Percentiles rank a stretch among this genome's conserved stretches.
Conservation (phyloP, 2,113 vertebrate species). For the Mesocricetus auratus region DNA sequence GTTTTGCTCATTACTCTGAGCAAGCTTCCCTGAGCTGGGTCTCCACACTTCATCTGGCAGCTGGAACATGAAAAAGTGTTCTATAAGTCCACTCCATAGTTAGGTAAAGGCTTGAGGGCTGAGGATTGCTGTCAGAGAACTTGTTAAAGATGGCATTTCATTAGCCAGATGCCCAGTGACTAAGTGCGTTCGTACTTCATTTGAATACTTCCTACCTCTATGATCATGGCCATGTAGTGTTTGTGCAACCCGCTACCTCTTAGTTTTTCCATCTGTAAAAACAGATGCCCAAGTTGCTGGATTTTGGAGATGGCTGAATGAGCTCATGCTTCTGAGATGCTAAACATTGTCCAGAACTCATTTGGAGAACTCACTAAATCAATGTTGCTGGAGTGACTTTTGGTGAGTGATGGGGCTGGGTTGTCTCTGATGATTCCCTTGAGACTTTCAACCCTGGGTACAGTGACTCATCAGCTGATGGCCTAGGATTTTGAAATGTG, state of each 20-base stretch:
- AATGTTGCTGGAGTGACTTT: background rate
- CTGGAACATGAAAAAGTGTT: background rate
- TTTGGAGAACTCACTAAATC: background rate
- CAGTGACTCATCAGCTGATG: background rate
- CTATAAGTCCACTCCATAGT: background rate
- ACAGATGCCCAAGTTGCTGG: background rate
- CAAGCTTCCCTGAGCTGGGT: background rate
- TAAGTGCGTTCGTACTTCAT: background rate
- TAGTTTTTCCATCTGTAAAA: conserved; percentile 12
- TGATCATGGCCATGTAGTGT: background rate
- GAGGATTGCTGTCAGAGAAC: background rate
- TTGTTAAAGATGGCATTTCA: background rate
- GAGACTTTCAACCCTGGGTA: background rate
- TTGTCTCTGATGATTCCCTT: background rate
- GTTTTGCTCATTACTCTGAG: background rate
- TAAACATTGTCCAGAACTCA: background rate
- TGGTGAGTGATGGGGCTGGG: background rate
- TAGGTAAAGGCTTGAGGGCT: background rate
- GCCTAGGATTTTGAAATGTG: background rate
- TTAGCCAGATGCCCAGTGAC: background rate
- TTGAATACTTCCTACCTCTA: background rate
- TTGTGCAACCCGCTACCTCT: background rate
- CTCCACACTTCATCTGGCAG: background rate
- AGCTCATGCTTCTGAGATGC: background rate
- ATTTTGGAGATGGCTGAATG: background rate